Conservation (phyloP, 2,797 vertebrate genomes). For the Coregonus sp. region DNA sequence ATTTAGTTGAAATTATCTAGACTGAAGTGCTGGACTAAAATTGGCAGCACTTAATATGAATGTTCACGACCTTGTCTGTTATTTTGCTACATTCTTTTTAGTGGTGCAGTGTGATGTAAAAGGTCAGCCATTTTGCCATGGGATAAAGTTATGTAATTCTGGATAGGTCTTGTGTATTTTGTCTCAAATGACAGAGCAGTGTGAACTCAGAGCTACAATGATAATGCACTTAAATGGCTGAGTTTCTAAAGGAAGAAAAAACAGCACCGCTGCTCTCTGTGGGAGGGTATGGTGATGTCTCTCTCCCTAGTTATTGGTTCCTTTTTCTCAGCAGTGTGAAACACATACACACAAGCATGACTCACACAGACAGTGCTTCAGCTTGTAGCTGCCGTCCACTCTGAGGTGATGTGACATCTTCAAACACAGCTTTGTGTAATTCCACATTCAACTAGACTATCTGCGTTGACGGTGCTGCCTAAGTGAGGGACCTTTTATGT, state of each 20-base stretch:
- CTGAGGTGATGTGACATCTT: conserved; percentile 70
- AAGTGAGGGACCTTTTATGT: conserved; percentile 50
- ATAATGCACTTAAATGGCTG: conserved; percentile 18
- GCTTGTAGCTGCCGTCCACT: conserved; percentile 64
- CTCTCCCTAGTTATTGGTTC: conserved; percentile 24
- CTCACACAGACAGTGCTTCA: conserved; percentile 42
- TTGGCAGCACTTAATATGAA: background rate
- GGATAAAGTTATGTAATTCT: conserved; percentile 39
- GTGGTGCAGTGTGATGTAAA: conserved; percentile 22
- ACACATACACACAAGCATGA: conserved; percentile 47
- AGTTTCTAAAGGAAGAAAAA: conserved; percentile 38
- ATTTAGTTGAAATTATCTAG: conserved; percentile 42
- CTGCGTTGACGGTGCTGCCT: conserved; percentile 55
- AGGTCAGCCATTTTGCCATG: conserved; percentile 30
- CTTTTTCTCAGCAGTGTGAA: conserved; percentile 47
- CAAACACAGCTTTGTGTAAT: conserved; percentile 64
- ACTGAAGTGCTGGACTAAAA: conserved; percentile 14
- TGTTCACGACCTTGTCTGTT: conserved; percentile 13
- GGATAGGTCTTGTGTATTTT: conserved; percentile 34
- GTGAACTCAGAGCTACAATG: conserved; percentile 22
- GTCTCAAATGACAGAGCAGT: conserved; percentile 34
- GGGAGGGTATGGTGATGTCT: conserved; percentile 28
- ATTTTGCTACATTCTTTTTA: background rate
- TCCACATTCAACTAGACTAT: conserved; percentile 67
- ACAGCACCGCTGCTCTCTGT: conserved; percentile 32